phyloP scores from a whole-genome alignment of 2,113 vertebrate genomes.

The Rafetus swinhoei region DNA sequence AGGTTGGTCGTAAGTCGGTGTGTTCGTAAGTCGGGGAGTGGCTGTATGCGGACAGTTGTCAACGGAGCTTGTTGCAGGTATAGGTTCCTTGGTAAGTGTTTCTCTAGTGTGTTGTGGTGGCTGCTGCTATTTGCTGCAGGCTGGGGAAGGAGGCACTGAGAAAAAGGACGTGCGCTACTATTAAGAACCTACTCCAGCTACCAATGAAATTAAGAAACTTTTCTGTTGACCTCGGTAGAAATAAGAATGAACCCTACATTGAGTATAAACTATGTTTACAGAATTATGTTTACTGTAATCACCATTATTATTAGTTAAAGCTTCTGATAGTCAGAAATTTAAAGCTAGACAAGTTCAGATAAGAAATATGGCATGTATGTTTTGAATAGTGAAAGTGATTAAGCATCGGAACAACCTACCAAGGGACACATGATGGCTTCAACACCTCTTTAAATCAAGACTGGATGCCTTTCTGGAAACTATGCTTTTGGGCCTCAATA shows the following conservation, averaged over 20 bases:
- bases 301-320: neutral
- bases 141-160: neutral
- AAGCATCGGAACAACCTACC: neutral
- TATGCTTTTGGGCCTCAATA: neutral
- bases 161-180: accelerated
- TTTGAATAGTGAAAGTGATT: neutral
- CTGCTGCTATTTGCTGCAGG: too few relatives aligned
- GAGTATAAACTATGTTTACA: neutral
- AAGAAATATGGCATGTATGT: neutral
- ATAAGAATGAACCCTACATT: neutral
- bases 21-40: too few relatives aligned
- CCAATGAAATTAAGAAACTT: neutral
- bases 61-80: too few relatives aligned
- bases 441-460: neutral
- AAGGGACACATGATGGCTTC: neutral
- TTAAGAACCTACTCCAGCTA: neutral
- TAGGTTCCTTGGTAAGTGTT: too few relatives aligned
- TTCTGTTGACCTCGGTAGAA: neutral
- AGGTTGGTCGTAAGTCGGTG: too few relatives aligned
- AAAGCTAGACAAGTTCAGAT: neutral
- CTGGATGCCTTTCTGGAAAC: neutral
- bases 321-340: neutral
- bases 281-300: neutral
- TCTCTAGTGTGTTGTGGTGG: too few relatives aligned
- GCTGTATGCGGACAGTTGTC: too few relatives aligned